Evolutionary conservation across 2,888 invertebrate genomes (phyloP), one percentile per base, ranked within the genome.

Genomic region (Parnassius mnemosyne): DNA sequence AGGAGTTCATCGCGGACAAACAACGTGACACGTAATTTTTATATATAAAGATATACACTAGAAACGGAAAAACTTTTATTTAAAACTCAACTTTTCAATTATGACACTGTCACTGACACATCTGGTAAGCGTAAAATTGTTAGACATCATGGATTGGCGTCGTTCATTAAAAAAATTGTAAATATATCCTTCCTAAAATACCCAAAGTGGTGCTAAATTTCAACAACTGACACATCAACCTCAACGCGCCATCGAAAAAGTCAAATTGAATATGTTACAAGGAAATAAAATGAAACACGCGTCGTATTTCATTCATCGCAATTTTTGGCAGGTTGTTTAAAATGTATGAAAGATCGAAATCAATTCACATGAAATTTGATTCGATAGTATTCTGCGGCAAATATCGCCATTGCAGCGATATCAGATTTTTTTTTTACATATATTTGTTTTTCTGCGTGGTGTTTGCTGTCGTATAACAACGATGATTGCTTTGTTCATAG

Each of bases 311-410:
- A 53, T 41, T 57, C 61, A 49, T 52, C 47, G 49, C 16, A 52
- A 57, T 61, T 57, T 57, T 61, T 53, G 56, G 56, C 61, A 61
- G 61, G 56, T 52, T 57, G 42, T 63, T 59, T 59, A 59, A 59
- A 63, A 63, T 60, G 59, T 59, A 63, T 63, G 63, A 63, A 59
- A 63, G 58, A 60, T 63, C 47, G 43, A 44, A 59, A 63, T 59
- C 63, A 52, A 59, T 59, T 53, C 47, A 49, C 42, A 12, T 59
- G 47, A 52, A 63, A 55, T 59, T 63, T 51, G 55, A 63, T 56
- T 60, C 59, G 47, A 63, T 56, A 54, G 62, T 54, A 42, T 56
- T 52, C 63, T 47, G 59, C 52, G 56, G 47, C 55, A 54, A 51
- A 57, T 53, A 53, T 55, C 41, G 12, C 43, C 51, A 46, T n/a